Base-by-base conservation (phyloP, 2,113 vertebrate genomes). In the Melanerpes formicivorus region DNA sequence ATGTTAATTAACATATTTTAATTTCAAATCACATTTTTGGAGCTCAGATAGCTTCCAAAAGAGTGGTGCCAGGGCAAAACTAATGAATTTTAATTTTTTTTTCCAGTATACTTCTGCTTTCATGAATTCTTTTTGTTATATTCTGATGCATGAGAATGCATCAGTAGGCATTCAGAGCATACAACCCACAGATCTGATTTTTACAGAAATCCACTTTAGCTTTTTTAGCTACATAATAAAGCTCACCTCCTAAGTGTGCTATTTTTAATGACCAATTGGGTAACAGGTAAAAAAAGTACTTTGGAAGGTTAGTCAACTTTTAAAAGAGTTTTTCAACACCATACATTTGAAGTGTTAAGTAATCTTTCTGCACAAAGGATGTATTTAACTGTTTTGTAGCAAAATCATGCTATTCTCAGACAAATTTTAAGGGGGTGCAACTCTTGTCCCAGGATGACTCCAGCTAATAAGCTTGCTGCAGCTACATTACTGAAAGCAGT, bases 1-100 rank as follows among this genome's bases (percentile, higher is more conserved):
- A 93, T 97, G 84, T 44, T 93, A 95, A 95, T 96, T 87, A 94
- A 60, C 11, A 2, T 64, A 91, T 96, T 96, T 95, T 93, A 90
- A 95, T 94, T 96, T 91, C 85, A 94, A 94, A 94, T 85, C 83
- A 19, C 34, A 58, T 85, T 94, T 96, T 76, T 93, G 70, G 86
- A 90, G 80, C 80, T 74, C 76, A 84, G 60, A 87, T 60, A 87
- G 46, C 48, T 84, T 96, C 80, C 48, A 73, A 42, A 95, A 85
- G 88, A 92, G 54, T 70, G 40, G 56, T 91, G 22, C 76, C 65
- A 80, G 64, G 72, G 60, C 67, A 94, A 95, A 96, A 78, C 75
- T 76, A 87, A 93, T 93, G 91, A 76, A 96, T 95, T 96, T 96
- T 87, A 90, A 91, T 37, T 95, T 87, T 16, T 91, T 87, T 91